Evolutionary conservation across 2,888 invertebrate genomes (phyloP).

Genomic region (Anthophora plumipes): DNA sequence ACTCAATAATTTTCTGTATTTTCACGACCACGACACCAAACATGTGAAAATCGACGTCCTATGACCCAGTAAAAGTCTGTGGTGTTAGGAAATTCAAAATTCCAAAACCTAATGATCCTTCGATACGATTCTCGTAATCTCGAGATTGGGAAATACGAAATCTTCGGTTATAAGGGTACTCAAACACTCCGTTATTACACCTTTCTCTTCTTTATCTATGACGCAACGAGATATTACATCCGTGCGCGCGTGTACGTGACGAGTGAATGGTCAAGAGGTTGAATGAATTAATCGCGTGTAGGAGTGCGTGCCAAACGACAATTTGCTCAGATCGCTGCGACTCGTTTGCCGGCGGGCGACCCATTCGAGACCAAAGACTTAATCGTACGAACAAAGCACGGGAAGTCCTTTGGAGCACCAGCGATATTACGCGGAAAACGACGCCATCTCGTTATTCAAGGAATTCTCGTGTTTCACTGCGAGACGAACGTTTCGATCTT

Average conservation of each 20-base stretch:
- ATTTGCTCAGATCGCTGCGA: constrained; percentile 82
- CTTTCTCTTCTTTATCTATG: constrained; percentile 61
- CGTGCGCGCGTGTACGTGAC: constrained; percentile 58
- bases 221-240: constrained; percentile 54
- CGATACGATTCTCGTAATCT: too few relatives aligned
- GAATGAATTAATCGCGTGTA: constrained; percentile 69
- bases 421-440: constrained; percentile 25
- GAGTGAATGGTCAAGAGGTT: constrained; percentile 66
- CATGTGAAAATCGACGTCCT: too few relatives aligned
- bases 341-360: constrained; percentile 77
- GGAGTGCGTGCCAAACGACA: constrained; percentile 81
- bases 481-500: constrained; percentile 1
- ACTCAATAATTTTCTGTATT: too few relatives aligned
- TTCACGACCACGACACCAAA: too few relatives aligned
- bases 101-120: too few relatives aligned
- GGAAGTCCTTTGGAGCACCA: constrained; percentile 59
- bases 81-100: too few relatives aligned
- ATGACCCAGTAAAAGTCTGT: too few relatives aligned
- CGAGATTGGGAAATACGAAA: neutral
- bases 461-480: constrained; percentile 7
- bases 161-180: neutral
- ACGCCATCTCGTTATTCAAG: constrained; percentile 9
- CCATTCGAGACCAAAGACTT: constrained; percentile 83
- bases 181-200: neutral
- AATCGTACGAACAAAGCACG: constrained; percentile 77